Percentiles rank a stretch among this genome's conserved stretches.
Conservation (phyloP, 2,797 vertebrate species). For the Pseudomugil gertrudae region DNA sequence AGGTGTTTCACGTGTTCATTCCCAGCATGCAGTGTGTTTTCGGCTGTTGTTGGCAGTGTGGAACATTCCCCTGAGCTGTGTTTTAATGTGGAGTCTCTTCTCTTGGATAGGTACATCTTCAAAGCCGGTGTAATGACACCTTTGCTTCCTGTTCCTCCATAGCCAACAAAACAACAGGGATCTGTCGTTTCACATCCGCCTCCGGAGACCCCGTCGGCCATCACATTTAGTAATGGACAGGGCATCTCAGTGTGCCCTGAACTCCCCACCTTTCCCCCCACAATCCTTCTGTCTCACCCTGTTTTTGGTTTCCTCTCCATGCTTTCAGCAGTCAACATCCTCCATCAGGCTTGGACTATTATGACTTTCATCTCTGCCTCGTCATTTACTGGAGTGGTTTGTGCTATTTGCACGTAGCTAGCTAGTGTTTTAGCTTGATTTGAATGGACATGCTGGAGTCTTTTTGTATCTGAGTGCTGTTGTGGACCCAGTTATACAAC, state of each 20-base stretch:
- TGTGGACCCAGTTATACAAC: slow-evolving; percentile 46
- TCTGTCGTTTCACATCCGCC: slow-evolving; percentile 47
- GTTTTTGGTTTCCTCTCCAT: slow-evolving; percentile 66
- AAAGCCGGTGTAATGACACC: slow-evolving; percentile 84
- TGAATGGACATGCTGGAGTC: slow-evolving; percentile 40
- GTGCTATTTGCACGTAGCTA: slow-evolving; percentile 69
- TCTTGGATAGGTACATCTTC: slow-evolving; percentile 80
- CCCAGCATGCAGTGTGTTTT: slow-evolving; percentile 16
- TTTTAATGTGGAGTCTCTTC: slow-evolving; percentile 56
- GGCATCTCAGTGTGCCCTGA: slow-evolving; percentile 44
- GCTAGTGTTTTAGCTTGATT: slow-evolving; percentile 68
- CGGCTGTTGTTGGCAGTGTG: slow-evolving; percentile 6
- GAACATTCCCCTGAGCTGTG: slow-evolving; percentile 32
- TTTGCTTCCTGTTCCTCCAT: slow-evolving; percentile 45
- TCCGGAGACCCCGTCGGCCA: slow-evolving; percentile 30
- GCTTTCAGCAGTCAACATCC: slow-evolving; percentile 77
- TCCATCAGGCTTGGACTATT: slow-evolving; percentile 79
- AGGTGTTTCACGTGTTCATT: slow-evolving; percentile 2
- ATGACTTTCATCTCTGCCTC: slow-evolving; percentile 83
- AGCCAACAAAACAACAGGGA: slow-evolving; percentile 64
- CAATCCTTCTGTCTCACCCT: slow-evolving; percentile 39
- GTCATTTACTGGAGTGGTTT: slow-evolving; percentile 76
- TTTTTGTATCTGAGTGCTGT: slow-evolving; percentile 62
- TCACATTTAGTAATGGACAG: slow-evolving; percentile 65
- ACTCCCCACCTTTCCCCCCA: slow-evolving; percentile 27